Conservation (phyloP, 2,888 invertebrate species). For the Buathra laborator region DNA sequence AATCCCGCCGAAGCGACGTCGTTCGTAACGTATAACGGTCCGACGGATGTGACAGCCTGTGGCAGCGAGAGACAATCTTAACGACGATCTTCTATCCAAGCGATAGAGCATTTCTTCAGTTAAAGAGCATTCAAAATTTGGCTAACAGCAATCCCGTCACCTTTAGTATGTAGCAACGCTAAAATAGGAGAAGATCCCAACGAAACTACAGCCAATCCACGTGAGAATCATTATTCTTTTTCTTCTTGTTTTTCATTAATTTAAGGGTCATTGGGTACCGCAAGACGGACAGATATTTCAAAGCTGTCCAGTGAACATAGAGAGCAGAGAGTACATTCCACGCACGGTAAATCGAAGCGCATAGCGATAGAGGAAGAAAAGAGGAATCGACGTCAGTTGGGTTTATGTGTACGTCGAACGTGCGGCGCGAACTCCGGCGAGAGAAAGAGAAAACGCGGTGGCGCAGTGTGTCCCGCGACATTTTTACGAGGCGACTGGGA, state of each 20-base stretch:
- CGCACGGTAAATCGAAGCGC: constrained; percentile 37
- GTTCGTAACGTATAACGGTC: constrained; percentile 24
- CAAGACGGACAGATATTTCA: constrained; percentile 18
- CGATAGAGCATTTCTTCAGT: not conserved
- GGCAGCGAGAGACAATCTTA: not conserved
- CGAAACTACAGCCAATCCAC: too few species aligned
- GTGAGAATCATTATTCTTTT: too few species aligned
- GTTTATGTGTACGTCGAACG: constrained; percentile 15
- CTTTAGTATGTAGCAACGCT: too few species aligned
- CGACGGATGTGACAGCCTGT: not conserved
- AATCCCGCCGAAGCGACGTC: constrained; percentile 41
- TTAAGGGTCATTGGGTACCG: not conserved
- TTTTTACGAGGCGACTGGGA: constrained; percentile 73
- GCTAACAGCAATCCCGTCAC: not conserved
- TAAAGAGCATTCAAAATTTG: not conserved
- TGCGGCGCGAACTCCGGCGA: constrained; percentile 33
- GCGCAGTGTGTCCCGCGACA: constrained; percentile 58
- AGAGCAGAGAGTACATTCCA: constrained; percentile 23
- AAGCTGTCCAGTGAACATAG: constrained; percentile 8
- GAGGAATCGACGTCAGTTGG: constrained; percentile 30
- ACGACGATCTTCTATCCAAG: not conserved
- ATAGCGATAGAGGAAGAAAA: constrained; percentile 44
- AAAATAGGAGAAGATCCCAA: too few species aligned
- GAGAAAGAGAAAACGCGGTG: constrained; percentile 25
- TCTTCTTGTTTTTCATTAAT: too few species aligned